phyloP scores from a whole-genome alignment of 2,113 vertebrate species.

The Sclerurus mexicanus region DNA sequence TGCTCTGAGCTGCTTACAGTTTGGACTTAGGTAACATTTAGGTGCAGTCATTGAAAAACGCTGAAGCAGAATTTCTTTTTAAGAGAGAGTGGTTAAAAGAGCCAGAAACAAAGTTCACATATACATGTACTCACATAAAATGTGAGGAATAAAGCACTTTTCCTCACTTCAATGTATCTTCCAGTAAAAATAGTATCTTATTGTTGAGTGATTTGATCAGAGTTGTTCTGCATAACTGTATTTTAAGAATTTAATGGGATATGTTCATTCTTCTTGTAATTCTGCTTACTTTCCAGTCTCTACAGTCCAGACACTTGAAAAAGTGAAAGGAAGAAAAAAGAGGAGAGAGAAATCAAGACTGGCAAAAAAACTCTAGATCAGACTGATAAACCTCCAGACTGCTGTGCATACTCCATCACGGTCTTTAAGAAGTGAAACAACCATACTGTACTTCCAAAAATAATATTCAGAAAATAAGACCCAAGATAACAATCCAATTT shows the following conservation, averaged over 20 bases:
- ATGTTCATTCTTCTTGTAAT: background rate
- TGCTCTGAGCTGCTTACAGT: background rate
- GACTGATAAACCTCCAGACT: background rate
- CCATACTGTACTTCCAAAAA: background rate
- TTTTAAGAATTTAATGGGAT: background rate
- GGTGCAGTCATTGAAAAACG: background rate
- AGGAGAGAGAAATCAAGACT: background rate
- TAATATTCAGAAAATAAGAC: background rate
- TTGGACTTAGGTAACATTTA: background rate
- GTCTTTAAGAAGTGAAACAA: background rate
- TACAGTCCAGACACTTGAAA: background rate
- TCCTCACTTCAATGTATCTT: background rate
- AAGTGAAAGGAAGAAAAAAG: background rate
- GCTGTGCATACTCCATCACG: background rate
- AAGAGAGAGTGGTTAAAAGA: background rate
- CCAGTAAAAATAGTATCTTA: background rate
- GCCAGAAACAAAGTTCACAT: background rate
- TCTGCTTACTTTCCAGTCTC: background rate
- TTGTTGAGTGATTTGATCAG: background rate
- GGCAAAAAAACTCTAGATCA: constrained; percentile 27
- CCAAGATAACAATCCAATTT: background rate
- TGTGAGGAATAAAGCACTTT: background rate
- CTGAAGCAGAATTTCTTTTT: background rate
- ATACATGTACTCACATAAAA: background rate
- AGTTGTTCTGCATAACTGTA: background rate